phyloP scores from a whole-genome alignment of 2,797 vertebrate species.

The Danio jaintianensis region DNA sequence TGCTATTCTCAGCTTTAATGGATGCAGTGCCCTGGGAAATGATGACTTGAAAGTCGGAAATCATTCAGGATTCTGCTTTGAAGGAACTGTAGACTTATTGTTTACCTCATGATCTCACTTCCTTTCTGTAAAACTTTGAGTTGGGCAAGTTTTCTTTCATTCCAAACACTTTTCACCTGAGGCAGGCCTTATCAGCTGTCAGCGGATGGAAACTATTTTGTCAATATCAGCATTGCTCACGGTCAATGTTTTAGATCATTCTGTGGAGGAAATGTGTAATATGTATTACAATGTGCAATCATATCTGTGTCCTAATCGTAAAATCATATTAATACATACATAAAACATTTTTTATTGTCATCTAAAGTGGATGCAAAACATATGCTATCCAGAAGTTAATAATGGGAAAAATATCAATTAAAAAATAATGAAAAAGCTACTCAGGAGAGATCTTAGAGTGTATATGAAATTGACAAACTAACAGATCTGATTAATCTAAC shows the following conservation, averaged over 20 bases:
- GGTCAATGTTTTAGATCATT: not conserved
- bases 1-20: slow-evolving; percentile 30
- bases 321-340: not conserved
- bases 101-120: slow-evolving; percentile 28
- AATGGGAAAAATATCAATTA: too few species aligned
- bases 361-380: not conserved
- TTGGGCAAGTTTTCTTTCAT: slow-evolving; percentile 21
- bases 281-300: slow-evolving; percentile 10
- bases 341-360: too few species aligned
- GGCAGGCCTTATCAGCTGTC: not conserved
- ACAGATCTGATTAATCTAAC: not conserved
- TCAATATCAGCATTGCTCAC: slow-evolving; percentile 25
- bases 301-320: not conserved
- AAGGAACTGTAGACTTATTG: slow-evolving; percentile 30
- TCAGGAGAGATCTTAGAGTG: not conserved
- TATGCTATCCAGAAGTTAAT: not conserved
- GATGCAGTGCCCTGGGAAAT: slow-evolving; percentile 21
- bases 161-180: slow-evolving; percentile 27
- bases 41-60: slow-evolving; percentile 34
- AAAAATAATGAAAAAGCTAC: not conserved
- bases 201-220: not conserved
- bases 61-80: slow-evolving; percentile 24
- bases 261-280: not conserved
- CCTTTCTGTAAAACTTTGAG: slow-evolving; percentile 24
- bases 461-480: not conserved